Evolutionary conservation across 2,888 invertebrate species (phyloP), one percentile per base, ranked within the genome.

Genomic region (Microctonus aethiopoides): DNA sequence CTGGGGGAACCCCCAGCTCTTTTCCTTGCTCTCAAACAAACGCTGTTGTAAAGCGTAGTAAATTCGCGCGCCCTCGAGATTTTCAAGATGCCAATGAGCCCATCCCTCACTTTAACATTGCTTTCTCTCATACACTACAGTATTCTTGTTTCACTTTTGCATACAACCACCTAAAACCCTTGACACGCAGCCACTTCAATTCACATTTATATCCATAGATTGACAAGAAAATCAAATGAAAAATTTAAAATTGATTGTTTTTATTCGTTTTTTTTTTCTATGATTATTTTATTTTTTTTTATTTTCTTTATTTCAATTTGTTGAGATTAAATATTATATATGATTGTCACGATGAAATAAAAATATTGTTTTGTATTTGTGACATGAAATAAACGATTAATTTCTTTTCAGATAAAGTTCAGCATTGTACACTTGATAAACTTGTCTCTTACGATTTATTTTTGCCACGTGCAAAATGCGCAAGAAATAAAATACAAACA

Each of bases 61-160:
- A 61, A 61, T 68, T 71, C 57, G 62, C 52, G 54, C 71, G 51
- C 70, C 65, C 71, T 67, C 68, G 67, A 61, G 65, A 63, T 64
- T 70, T 70, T 54, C 56, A 39, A 56, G 68, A 61, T 67, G 65
- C 74, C 68, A 70, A 66, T 69, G 70, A 71, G 62, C 72, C 63
- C 65, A 69, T 72, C 70, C 73, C 68, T 64, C 39, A 67, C 73
- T 67, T 72, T 66, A 52, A 63, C 64, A 57, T 29, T 57, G 32
- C 32, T 16, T 6, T 29, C n/a, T 29, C 20, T 32, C 57, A 32
- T 57, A 32, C 7, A 32, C 57, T 32, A n/a, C 16, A 16, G 13
- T 32, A 32, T 57, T 57, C 57, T 16, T 16, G 16, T 16, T 2
- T n/a, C n/a, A 29, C 16, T 57, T 32, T 7, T 29, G n/a, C 13